Percentiles rank a stretch among this genome's conserved stretches.
Conservation (phyloP, 2,888 invertebrate species). For the Ophion slaviceki region DNA sequence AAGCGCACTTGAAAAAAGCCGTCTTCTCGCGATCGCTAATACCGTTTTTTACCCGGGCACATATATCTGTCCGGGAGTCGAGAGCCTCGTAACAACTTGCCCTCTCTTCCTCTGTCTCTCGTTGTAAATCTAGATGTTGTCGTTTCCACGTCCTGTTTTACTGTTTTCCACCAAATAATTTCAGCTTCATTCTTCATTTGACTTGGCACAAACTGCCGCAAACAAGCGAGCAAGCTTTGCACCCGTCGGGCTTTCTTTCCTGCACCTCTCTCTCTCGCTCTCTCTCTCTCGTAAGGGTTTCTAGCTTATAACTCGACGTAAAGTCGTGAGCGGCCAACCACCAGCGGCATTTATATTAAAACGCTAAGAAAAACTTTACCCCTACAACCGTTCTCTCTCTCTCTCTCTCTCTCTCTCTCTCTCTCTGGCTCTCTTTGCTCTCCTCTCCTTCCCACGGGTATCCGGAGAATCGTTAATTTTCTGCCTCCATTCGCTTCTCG, state of each 20-base stretch:
- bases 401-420: slow-evolving; percentile 53
- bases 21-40: slow-evolving; percentile 57
- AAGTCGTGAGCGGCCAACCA: slow-evolving; percentile 73
- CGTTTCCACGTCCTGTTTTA: slow-evolving; percentile 84
- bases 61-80: slow-evolving; percentile 31
- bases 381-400: slow-evolving; percentile 69
- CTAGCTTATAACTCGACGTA: slow-evolving; percentile 66
- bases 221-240: slow-evolving; percentile 78
- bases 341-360: slow-evolving; percentile 83
- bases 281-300: slow-evolving; percentile 58
- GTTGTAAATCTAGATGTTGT: slow-evolving; percentile 82
- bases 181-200: slow-evolving; percentile 84
- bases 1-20: slow-evolving; percentile 51
- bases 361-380: slow-evolving; percentile 83
- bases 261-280: slow-evolving; percentile 6
- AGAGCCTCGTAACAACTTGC: slow-evolving; percentile 51
- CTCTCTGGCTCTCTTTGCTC: slow-evolving; percentile 58
- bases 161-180: slow-evolving; percentile 84
- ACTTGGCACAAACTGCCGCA: slow-evolving; percentile 84
- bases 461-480: slow-evolving; percentile 83
- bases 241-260: slow-evolving; percentile 25
- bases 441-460: slow-evolving; percentile 63
- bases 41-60: slow-evolving; percentile 22
- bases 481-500: slow-evolving; percentile 83
- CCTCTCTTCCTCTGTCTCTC: slow-evolving; percentile 57